phyloP scores from a whole-genome alignment of 2,113 vertebrate genomes.

The Terrapene triunguis region DNA sequence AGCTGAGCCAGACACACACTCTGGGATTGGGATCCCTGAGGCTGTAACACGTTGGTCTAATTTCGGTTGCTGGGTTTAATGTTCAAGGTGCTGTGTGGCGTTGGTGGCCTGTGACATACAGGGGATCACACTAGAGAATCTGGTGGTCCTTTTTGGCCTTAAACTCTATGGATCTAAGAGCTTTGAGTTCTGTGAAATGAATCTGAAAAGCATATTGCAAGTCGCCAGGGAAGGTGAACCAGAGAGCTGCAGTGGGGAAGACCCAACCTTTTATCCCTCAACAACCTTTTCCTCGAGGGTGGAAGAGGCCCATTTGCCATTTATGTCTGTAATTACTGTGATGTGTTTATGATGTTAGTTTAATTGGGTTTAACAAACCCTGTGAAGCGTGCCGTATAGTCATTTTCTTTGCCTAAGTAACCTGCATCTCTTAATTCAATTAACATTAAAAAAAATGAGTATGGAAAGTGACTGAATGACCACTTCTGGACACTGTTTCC shows the following conservation, averaged over 20 bases:
- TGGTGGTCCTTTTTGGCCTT: not conserved
- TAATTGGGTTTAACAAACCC: not conserved
- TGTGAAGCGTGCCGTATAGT: not conserved
- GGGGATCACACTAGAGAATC: not conserved
- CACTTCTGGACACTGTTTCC: not conserved
- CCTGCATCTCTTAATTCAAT: slow-evolving; percentile 9
- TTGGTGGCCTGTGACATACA: not conserved
- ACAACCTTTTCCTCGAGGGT: not conserved
- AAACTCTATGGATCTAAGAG: not conserved
- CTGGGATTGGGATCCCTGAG: not conserved
- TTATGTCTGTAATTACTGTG: not conserved
- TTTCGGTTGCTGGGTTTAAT: not conserved
- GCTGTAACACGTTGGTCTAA: not conserved
- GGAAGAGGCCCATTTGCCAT: not conserved
- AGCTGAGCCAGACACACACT: not conserved
- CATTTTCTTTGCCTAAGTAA: not conserved
- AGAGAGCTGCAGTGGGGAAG: not conserved
- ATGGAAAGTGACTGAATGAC: not conserved
- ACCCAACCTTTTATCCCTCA: not conserved
- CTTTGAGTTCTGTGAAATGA: not conserved
- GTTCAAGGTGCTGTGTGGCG: not conserved
- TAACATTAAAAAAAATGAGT: slow-evolving; percentile 9
- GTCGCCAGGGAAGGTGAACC: not conserved
- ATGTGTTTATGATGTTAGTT: not conserved
- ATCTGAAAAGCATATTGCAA: not conserved